These are phyloP conservation scores for Hydriomena furcata DNA, from an alignment of 2,888 invertebrate species.

Conservation along the genomic window DNA sequence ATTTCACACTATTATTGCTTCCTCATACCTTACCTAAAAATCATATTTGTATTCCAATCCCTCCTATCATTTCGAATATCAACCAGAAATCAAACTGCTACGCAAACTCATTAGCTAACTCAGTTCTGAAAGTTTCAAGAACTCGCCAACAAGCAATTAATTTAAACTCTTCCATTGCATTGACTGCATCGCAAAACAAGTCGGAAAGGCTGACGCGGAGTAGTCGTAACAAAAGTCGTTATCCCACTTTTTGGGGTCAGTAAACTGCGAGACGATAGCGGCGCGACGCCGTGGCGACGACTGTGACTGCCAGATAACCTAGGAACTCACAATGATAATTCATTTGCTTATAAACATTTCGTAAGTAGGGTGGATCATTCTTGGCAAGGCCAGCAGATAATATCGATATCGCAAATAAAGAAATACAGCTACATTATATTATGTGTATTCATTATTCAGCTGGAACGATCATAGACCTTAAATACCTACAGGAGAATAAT, in stretches of 20 bases:
- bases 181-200: conserved; percentile 48
- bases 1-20: too few species aligned
- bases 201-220: conserved; percentile 53
- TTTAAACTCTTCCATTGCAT: conserved; percentile 62
- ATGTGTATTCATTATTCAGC: not conserved
- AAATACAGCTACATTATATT: not conserved
- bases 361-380: not conserved
- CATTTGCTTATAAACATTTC: not conserved
- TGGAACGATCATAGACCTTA: not conserved
- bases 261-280: conserved; percentile 59
- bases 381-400: conserved; percentile 7
- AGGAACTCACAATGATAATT: conserved; percentile 50
- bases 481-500: too few species aligned
- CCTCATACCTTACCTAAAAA: too few species aligned
- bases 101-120: conserved; percentile 13
- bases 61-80: not conserved
- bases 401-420: not conserved
- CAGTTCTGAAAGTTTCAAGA: conserved; percentile 35
- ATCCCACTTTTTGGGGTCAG: conserved; percentile 76
- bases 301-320: conserved; percentile 52
- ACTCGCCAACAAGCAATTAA: conserved; percentile 56
- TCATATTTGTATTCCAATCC: not conserved
- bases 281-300: conserved; percentile 61
- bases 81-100: conserved; percentile 9
- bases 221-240: conserved; percentile 73